These are phyloP conservation scores for Apantesis nais DNA, from an alignment of 2,888 invertebrate species.

Conservation along the genomic window DNA sequence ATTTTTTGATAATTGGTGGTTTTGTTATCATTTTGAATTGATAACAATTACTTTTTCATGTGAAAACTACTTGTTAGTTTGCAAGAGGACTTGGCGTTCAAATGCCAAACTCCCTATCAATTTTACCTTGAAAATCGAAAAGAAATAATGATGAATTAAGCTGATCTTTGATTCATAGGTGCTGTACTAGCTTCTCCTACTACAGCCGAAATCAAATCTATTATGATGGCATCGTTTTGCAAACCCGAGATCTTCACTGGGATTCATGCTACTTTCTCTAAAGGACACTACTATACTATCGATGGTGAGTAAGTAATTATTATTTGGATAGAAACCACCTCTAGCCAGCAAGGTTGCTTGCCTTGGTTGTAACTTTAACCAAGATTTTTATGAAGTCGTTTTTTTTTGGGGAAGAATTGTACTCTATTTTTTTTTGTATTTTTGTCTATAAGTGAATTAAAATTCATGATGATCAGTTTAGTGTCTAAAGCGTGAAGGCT, in stretches of 20 bases:
- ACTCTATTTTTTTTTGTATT: background rate
- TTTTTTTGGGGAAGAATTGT: background rate
- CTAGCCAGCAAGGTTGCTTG: too few relatives aligned
- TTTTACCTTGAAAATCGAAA: background rate
- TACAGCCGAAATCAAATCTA: background rate
- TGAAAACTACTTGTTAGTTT: background rate
- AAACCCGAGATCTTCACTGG: constrained; percentile 14
- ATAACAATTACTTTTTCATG: background rate
- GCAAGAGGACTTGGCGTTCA: too few relatives aligned
- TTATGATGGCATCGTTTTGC: constrained; percentile 5
- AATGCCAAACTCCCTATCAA: background rate
- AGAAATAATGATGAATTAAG: background rate
- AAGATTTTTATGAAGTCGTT: background rate
- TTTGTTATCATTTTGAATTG: background rate
- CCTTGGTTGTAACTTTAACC: too few relatives aligned
- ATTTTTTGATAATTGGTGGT: background rate
- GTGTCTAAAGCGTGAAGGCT: too few relatives aligned
- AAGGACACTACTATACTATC: constrained; percentile 7
- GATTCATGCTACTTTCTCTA: constrained; percentile 10
- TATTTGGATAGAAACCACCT: background rate
- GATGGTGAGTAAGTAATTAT: constrained; percentile 18
- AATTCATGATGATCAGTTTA: too few relatives aligned
- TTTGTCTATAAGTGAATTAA: too few relatives aligned
- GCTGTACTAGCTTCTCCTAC: constrained; percentile 13
- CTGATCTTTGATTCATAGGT: background rate